phyloP scores from a whole-genome alignment of 2,888 invertebrate species.

The Ornithoptera priamus region DNA sequence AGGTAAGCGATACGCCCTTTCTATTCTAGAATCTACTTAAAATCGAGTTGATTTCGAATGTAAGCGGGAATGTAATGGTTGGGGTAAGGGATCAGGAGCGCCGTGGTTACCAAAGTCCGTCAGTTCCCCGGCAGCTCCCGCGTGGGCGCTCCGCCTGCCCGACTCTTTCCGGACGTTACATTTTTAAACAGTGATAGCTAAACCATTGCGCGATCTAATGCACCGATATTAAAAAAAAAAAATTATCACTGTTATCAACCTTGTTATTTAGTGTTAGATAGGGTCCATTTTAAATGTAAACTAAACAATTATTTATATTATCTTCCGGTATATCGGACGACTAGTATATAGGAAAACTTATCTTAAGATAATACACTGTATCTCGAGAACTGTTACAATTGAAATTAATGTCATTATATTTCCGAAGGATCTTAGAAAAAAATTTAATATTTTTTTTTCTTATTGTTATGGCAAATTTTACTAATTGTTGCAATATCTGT shows the following conservation, averaged over 20 bases:
- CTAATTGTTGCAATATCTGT: too few species aligned
- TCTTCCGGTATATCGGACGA: too few species aligned
- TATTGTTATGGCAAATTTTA: too few species aligned
- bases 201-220: conserved; percentile 2
- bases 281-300: too few species aligned
- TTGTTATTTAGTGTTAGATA: conserved; percentile 1
- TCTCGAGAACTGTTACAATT: too few species aligned
- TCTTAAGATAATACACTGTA: too few species aligned
- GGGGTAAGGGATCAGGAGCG: conserved; percentile 32
- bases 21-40: background rate
- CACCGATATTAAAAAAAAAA: background rate
- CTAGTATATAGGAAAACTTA: too few species aligned
- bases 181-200: conserved; percentile 8
- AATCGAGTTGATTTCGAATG: background rate
- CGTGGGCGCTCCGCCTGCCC: conserved; percentile 52
- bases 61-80: background rate
- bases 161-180: conserved; percentile 37
- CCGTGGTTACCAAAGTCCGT: conserved; percentile 33
- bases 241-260: conserved; percentile 4
- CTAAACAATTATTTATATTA: too few species aligned
- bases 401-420: too few species aligned
- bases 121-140: conserved; percentile 51
- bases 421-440: too few species aligned
- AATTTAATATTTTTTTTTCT: too few species aligned
- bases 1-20: too few species aligned